Base-by-base conservation (phyloP, 1,140 invertebrate genomes). In the Cherax destructor region DNA sequence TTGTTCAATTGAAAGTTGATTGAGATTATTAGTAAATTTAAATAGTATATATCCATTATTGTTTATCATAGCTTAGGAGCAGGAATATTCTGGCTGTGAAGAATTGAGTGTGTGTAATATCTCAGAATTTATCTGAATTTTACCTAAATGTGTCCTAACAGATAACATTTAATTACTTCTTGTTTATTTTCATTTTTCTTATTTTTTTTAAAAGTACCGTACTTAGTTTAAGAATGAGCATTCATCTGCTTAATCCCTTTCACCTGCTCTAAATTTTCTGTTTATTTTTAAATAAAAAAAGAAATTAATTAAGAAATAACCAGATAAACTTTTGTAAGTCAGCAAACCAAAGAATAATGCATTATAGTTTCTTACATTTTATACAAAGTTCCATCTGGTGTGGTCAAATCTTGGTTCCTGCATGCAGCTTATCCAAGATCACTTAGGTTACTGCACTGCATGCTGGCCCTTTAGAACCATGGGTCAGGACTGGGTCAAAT, bases 401-500 rank as follows among this genome's bases (percentile, higher is more conserved):
- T 85, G 52, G 52, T 85, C 83, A 85, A 85, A 85, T 85, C 83
- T 85, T 85, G 83, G 83, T 49, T 47, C 83, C 65, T 85, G 83
- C 83, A 85, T 85, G 83, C 61, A 85, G 83, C 83, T 85, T 85
- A 69, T 16, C 65, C 41, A 49, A 84, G 61, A 61, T 84, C 83
- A 85, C 83, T 10, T 59, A 81, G 56, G 79, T 81, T 50, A 81
- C 79, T 81, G 83, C 83, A 85, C 83, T 85, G 83, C 83, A 85
- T 85, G 83, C 65, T 72, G 61, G 74, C 83, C 83, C 47, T 69
- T 18, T 69, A 85, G 83, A 50, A 65, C 47, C 47, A n/a, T 69
- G 83, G 83, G 65, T 72, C 69, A 50, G 61, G n/a, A 72, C 72
- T 72, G 49, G 83, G 65, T 81, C 79, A 81, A 59, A 81, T 85